A percentile compares a stretch with the other conserved stretches of the same genome.
phyloP scores from a whole-genome alignment of 2,113 vertebrate genomes.

The Daubentonia madagascariensis region DNA sequence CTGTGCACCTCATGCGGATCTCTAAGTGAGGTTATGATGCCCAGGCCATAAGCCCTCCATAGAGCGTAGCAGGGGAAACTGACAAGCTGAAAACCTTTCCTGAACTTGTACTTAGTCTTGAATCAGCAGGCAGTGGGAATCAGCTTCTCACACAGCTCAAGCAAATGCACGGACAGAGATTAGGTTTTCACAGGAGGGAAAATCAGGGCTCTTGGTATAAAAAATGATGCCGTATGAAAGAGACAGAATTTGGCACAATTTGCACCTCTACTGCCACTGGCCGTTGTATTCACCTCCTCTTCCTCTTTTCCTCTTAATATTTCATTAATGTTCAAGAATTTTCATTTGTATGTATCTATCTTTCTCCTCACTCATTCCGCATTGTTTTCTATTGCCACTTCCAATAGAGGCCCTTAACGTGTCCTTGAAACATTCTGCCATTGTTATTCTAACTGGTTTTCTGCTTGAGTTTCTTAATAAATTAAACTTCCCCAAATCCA shows the following conservation, averaged over 20 bases:
- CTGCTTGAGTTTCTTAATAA: neutral
- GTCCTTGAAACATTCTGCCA: neutral
- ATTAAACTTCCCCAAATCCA: neutral
- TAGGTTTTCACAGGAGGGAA: neutral
- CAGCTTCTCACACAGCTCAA: neutral
- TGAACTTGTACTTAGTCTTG: conserved; percentile 18
- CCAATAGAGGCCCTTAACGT: neutral
- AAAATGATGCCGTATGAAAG: neutral
- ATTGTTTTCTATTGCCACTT: neutral
- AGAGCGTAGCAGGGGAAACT: neutral
- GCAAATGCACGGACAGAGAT: neutral
- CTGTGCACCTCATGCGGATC: neutral
- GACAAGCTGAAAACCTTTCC: conserved; percentile 29
- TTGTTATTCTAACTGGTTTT: neutral
- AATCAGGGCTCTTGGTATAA: neutral
- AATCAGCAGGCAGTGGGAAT: conserved; percentile 36
- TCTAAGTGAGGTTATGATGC: neutral
- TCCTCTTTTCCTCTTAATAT: neutral
- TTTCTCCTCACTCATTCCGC: neutral
- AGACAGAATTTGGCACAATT: neutral
- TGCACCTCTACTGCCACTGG: too few relatives aligned
- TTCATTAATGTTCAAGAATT: too few relatives aligned
- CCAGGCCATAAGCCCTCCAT: neutral
- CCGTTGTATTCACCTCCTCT: neutral
- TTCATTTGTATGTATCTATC: neutral